Conservation (phyloP, 2,113 vertebrate genomes). For the Rhinopomastus cyanomelas region DNA sequence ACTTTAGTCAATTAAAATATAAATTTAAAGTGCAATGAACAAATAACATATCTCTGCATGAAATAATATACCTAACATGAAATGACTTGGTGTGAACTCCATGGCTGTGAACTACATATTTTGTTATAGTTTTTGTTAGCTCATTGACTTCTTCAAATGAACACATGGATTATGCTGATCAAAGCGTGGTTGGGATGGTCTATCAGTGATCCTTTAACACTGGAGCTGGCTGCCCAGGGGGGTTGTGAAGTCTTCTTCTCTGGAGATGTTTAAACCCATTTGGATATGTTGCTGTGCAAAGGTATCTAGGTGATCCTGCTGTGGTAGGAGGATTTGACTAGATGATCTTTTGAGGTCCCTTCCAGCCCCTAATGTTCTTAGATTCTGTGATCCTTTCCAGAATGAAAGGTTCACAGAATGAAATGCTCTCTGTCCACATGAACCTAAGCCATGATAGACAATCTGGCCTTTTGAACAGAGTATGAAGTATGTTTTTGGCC, state of each 20-base stretch:
- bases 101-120: not conserved
- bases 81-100: not conserved
- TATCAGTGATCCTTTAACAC: not conserved
- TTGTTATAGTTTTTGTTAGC: not conserved
- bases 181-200: not conserved
- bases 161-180: not conserved
- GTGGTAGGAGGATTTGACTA: no score
- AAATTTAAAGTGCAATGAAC: not conserved
- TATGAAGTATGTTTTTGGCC: not conserved
- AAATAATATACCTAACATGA: no score
- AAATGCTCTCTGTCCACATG: not conserved
- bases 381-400: no score
- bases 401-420: no score
- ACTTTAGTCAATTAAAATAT: not conserved
- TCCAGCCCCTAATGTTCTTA: no score
- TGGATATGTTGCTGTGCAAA: no score
- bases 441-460: not conserved
- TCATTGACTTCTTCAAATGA: not conserved
- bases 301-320: no score
- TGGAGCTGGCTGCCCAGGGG: no score
- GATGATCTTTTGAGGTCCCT: no score
- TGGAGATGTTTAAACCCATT: no score
- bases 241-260: no score
- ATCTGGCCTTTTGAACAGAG: not conserved
- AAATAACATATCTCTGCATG: not conserved